These are phyloP conservation scores for Hydrotaea diabolus DNA, from an alignment of 2,888 invertebrate genomes.

Conservation along the genomic window DNA sequence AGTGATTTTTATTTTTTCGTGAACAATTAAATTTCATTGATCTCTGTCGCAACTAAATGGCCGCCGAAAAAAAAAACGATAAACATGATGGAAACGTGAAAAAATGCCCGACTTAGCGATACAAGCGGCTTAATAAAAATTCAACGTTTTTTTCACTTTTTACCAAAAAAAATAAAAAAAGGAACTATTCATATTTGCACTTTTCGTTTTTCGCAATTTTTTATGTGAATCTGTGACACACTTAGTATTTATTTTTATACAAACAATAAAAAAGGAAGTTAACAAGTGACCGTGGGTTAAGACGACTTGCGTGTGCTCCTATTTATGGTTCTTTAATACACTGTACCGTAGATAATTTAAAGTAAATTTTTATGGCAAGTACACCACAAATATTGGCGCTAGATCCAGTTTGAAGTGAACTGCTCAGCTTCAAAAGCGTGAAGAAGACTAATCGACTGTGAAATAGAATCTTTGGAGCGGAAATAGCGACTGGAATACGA, in stretches of 20 bases:
- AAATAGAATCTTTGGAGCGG: no score
- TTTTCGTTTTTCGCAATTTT: conserved; percentile 13
- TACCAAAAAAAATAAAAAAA: conserved; percentile 9
- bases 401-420: no score
- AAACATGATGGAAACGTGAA: neutral
- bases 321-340: no score
- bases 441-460: no score
- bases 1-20: neutral
- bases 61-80: neutral
- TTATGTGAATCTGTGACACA: conserved; percentile 44
- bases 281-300: no score
- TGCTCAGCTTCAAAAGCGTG: no score
- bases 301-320: no score
- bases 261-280: conserved; percentile 30
- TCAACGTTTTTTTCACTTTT: conserved; percentile 28
- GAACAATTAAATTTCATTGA: conserved; percentile 46
- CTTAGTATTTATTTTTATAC: conserved; percentile 45
- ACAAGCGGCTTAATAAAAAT: conserved; percentile 56
- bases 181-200: neutral
- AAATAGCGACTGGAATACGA: no score
- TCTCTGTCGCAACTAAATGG: conserved; percentile 27
- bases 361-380: no score
- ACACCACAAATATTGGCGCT: no score
- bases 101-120: conserved; percentile 37
- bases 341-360: no score